Conservation (phyloP, 2,797 vertebrate species). For the Chloroceryle inda region DNA sequence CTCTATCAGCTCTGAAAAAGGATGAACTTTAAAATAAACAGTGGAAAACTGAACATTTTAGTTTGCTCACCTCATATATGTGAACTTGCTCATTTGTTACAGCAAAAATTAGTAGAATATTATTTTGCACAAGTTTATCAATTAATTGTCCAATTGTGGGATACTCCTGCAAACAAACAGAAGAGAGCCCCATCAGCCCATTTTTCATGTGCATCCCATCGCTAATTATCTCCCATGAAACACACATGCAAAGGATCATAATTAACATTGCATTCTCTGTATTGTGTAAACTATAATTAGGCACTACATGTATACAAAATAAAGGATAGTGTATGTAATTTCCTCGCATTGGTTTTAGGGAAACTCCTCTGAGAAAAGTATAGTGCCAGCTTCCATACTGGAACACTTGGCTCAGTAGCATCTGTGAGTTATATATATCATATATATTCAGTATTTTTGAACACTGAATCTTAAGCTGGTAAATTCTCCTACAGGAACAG, state of each 20-base stretch:
- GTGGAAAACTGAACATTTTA: background rate
- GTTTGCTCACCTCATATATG: constrained; percentile 89
- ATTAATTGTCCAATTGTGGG: constrained; percentile 95
- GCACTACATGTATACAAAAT: background rate
- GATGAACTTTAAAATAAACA: background rate
- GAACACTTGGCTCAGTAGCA: background rate
- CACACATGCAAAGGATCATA: background rate
- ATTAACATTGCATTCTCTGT: background rate
- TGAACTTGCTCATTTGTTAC: constrained; percentile 88
- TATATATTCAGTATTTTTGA: background rate
- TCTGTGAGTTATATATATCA: background rate
- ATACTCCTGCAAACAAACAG: constrained; percentile 89
- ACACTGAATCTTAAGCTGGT: background rate
- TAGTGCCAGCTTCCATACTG: background rate
- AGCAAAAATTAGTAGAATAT: constrained; percentile 96
- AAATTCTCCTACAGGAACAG: background rate
- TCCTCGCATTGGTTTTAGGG: background rate
- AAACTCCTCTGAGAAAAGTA: background rate
- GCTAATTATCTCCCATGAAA: background rate
- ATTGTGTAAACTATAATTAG: background rate
- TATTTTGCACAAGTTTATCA: constrained; percentile 96
- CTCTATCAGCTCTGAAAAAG: background rate
- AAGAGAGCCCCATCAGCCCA: background rate
- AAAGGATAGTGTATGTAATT: background rate
- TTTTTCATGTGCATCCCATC: background rate